phyloP scores from a whole-genome alignment of 2,113 vertebrate genomes.

The Crotophaga sulcirostris region DNA sequence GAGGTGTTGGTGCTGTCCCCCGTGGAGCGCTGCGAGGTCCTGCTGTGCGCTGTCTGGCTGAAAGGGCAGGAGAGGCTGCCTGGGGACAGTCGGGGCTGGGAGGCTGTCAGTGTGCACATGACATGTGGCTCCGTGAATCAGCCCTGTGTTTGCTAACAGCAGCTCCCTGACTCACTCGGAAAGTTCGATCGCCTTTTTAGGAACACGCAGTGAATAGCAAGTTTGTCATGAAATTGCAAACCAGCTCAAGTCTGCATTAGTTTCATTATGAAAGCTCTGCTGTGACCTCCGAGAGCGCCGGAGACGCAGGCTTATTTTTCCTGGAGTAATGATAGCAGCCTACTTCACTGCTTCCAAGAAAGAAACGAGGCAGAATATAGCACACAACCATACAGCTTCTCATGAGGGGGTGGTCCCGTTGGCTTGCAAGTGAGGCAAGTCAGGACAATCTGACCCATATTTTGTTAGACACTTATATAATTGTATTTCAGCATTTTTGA shows the following conservation, averaged over 20 bases:
- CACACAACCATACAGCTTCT: not conserved
- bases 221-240: not conserved
- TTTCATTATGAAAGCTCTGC: not conserved
- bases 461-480: conserved; percentile 20
- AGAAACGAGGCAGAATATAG: conserved; percentile 4
- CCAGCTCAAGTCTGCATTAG: not conserved
- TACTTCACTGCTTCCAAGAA: not conserved
- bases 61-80: not conserved
- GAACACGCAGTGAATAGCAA: not conserved
- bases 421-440: conserved; percentile 24
- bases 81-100: not conserved
- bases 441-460: conserved; percentile 50
- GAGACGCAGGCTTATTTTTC: not conserved
- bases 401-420: conserved; percentile 40
- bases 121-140: not conserved
- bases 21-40: not conserved
- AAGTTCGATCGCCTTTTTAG: not conserved
- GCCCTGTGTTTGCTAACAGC: not conserved
- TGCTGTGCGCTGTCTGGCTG: accelerated
- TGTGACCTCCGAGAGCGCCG: not conserved
- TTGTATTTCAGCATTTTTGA: not conserved
- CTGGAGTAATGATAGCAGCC: not conserved
- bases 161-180: not conserved
- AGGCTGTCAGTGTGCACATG: not conserved
- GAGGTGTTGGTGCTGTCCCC: not conserved